Base-by-base conservation (phyloP, 2,888 invertebrate genomes). In the Troides oblongomaculatus region DNA sequence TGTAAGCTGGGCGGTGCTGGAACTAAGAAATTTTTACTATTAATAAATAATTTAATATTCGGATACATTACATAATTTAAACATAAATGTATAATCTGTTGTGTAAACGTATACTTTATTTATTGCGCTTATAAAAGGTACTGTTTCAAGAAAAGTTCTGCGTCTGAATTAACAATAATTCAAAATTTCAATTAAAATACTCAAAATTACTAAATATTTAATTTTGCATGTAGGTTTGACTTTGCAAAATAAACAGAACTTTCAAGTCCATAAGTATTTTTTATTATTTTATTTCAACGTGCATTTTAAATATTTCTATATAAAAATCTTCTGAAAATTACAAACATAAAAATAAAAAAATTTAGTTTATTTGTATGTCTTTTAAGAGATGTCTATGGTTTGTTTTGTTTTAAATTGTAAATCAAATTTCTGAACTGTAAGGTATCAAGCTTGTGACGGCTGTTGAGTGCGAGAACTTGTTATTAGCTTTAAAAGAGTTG, bases 401-500 rank as follows among this genome's bases (percentile, higher is more conserved):
- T 66, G 53, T 64, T 68, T 67, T 70, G 23, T 62, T 58, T 66
- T 63, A 66, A 62, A 56, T 53, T 18, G 12, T 69, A 69, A 61
- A 59, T 62, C 56, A 58, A 14, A 70, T 76, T 79, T 79, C 79
- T 73, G 77, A 80, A 80, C 79, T 73, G 63, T 68, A 70, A 75
- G 73, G 73, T 72, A 82, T 81, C 71, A 72, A 72, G 71, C 71
- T 74, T 72, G 71, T 73, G 73, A 72, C 73, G 72, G 72, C 83
- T 81, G 84, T 77, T 80, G 79, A 78, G 75, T 80, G 73, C 70
- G 73, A 72, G 74, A 75, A 75, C 76, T 76, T 77, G 75, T 77
- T 78, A 77, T 76, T 77, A 72, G 73, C 81, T 85, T 87, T 81
- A 79, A 82, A 85, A 87, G 85, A 85, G 79, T 78, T 80, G 80